Conservation (phyloP, 1,140 invertebrate genomes). For the Drosophila watanabei region DNA sequence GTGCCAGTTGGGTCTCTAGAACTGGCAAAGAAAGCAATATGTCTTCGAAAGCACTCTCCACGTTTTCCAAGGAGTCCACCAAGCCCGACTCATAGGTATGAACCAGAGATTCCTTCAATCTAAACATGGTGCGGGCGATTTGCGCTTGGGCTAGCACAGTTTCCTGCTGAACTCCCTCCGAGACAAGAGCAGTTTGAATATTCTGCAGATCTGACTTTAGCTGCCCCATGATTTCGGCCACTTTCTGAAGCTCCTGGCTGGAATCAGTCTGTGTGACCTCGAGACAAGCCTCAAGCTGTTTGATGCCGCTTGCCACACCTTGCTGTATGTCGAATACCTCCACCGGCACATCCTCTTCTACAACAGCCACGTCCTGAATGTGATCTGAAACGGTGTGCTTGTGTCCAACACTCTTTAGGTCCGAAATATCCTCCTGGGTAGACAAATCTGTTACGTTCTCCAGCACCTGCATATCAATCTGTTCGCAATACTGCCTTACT, state of each 20-base stretch:
- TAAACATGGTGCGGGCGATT: conserved; percentile 79
- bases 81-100: conserved; percentile 81
- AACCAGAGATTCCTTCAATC: conserved; percentile 78
- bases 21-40: conserved; percentile 71
- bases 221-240: conserved; percentile 70
- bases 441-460: conserved; percentile 76
- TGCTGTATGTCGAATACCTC: conserved; percentile 67
- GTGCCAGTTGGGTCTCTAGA: conserved; percentile 71
- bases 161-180: conserved; percentile 59
- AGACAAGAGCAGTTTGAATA: conserved; percentile 61
- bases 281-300: conserved; percentile 71
- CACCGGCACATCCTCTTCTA: conserved; percentile 26
- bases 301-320: conserved; percentile 76
- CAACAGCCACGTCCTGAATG: conserved; percentile 31
- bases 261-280: conserved; percentile 47
- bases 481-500: conserved; percentile 68
- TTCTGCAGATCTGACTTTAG: conserved; percentile 67
- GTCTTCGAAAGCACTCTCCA: conserved; percentile 80
- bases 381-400: conserved; percentile 84
- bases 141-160: conserved; percentile 62
- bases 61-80: conserved; percentile 75
- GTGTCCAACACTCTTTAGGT: conserved; percentile 83
- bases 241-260: conserved; percentile 56
- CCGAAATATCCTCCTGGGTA: conserved; percentile 71
- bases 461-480: conserved; percentile 59